Base-by-base conservation (phyloP, 1,140 invertebrate species). In the Melanaphis sacchari region DNA sequence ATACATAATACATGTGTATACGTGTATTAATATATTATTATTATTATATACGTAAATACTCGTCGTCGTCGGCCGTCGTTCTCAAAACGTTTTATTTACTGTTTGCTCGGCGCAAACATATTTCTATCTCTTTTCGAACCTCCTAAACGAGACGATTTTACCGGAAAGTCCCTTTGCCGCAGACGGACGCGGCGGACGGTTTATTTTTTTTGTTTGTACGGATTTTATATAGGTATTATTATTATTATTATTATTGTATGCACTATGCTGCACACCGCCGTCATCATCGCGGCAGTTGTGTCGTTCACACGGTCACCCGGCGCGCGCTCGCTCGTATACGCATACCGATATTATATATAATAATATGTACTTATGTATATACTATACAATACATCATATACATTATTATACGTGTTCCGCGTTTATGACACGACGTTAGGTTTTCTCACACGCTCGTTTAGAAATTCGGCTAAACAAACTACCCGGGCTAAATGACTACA, bases 291-390 rank as follows among this genome's bases (percentile, higher is more conserved):
- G 26, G 87, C 36, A 36, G n/a, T 89, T 89, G 43, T 49, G 43
- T 52, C 91, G 91, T 93, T 93, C 91, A 93, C 91, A 93, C 91
- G 91, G 91, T 93, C 81, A 82, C 43, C 81, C 90, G 91, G 91
- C 41, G 66, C 22, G 59, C 59, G 90, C 90, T 41, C 38, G 4
- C 40, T 26, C 38, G n/a, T 43, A 49, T 92, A 52, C 46, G 40
- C 88, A 66, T 66, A 90, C 89, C 54, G 54, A 90, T 90, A 90
- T 90, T 66, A 90, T 90, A 38, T 21, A 26, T 88, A 76, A 49
- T 76, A 76, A 76, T 76, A 76, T 76, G 59, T 76, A 87, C 26
- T 43, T 43, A 41, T 87, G 41, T 87, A n/a, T 43, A 26, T 15
- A 43, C 59, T 88, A 49, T 49, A 46, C 36, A 38, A 54, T 89